These are phyloP conservation scores for Mormyrus proboscirostris DNA, from an alignment of 2,797 vertebrate genomes.

Conservation along the genomic window DNA sequence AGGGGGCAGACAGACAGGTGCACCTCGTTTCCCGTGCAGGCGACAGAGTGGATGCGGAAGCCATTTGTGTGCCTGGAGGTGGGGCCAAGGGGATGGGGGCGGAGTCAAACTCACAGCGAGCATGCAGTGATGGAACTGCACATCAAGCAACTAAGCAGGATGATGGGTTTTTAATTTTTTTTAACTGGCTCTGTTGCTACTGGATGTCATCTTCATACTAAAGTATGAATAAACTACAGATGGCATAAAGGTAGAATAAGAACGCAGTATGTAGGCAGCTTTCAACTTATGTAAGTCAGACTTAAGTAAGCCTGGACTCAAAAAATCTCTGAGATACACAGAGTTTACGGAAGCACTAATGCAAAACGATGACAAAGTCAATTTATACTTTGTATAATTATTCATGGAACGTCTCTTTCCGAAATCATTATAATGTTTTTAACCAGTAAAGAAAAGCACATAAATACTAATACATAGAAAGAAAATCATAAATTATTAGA, in stretches of 20 bases:
- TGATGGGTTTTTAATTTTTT: not conserved
- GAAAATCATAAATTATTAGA: not conserved
- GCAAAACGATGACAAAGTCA: not conserved
- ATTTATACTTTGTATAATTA: not conserved
- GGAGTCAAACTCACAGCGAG: not conserved
- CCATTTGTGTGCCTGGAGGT: slow-evolving; percentile 64
- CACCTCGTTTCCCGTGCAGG: slow-evolving; percentile 76
- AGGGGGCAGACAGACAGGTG: slow-evolving; percentile 84
- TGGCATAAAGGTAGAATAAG: not conserved
- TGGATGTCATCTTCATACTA: not conserved
- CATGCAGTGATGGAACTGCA: not conserved
- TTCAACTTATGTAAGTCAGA: not conserved
- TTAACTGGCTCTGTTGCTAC: not conserved
- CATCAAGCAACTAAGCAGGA: not conserved
- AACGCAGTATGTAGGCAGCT: not conserved
- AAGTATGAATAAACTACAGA: not conserved
- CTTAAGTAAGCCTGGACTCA: not conserved
- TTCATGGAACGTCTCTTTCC: not conserved
- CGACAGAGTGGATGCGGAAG: slow-evolving; percentile 79
- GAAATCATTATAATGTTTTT: not conserved
- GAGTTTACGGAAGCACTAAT: not conserved
- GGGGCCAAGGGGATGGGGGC: not conserved
- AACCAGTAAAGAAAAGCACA: not conserved
- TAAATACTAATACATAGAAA: not conserved
- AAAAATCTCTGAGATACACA: not conserved